Conservation (phyloP, 2,888 invertebrate species). For the Spatulosminthurus flaviceps region DNA sequence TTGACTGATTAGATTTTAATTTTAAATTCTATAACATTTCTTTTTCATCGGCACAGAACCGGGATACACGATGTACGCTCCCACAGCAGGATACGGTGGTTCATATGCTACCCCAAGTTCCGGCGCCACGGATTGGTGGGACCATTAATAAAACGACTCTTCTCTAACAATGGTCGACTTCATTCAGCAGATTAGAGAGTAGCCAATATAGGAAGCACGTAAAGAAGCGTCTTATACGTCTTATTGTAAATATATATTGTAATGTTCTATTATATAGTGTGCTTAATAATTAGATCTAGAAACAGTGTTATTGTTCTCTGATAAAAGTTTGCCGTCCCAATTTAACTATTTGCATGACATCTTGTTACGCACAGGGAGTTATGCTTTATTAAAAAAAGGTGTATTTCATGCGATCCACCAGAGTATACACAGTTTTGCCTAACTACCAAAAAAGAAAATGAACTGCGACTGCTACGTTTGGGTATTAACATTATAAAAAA, state of each 20-base stretch:
- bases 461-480: conserved; percentile 43
- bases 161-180: conserved; percentile 20
- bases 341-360: conserved; percentile 48
- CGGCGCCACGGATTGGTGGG: conserved; percentile 69
- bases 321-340: conserved; percentile 63
- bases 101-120: conserved; percentile 67
- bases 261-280: conserved; percentile 42
- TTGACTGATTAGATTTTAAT: background rate
- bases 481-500: conserved; percentile 37
- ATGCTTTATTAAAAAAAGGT: conserved; percentile 36
- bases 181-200: conserved; percentile 24
- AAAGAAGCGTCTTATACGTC: conserved; percentile 27
- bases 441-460: conserved; percentile 31
- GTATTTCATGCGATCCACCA: conserved; percentile 39
- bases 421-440: conserved; percentile 38
- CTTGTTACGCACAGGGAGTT: conserved; percentile 42
- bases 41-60: conserved; percentile 51
- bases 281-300: conserved; percentile 38
- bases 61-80: conserved; percentile 65
- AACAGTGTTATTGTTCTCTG: conserved; percentile 44
- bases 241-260: conserved; percentile 41
- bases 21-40: conserved; percentile 31
- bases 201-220: conserved; percentile 34
- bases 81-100: conserved; percentile 68
- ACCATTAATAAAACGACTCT: conserved; percentile 59